Evolutionary conservation across 2,797 vertebrate species (phyloP).

Genomic region (Enteromius afrohamiltoni): DNA sequence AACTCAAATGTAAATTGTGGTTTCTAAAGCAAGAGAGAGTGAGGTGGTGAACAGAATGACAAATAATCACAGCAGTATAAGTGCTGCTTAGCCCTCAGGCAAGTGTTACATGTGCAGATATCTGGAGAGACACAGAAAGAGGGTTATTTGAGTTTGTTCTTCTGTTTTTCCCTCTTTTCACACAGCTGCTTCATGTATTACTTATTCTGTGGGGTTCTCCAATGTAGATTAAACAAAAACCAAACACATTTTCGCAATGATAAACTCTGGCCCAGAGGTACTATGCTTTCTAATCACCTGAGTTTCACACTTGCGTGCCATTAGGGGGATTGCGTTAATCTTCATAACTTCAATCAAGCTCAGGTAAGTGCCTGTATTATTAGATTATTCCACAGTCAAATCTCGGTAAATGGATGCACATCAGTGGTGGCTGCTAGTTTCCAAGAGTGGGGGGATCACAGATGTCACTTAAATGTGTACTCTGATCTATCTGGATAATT

Average conservation of each 20-base stretch:
- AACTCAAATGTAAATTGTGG: background rate
- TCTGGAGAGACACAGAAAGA: slow-evolving; percentile 23
- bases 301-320: background rate
- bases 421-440: background rate
- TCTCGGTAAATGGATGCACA: background rate
- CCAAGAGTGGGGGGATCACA: background rate
- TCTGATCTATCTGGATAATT: background rate
- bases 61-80: slow-evolving; percentile 22
- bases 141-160: slow-evolving; percentile 30
- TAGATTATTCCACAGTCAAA: background rate
- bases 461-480: background rate
- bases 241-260: background rate
- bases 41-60: slow-evolving; percentile 22
- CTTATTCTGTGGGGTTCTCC: background rate
- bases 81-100: slow-evolving; percentile 26
- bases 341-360: background rate
- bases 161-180: background rate
- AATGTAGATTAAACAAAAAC: slow-evolving; percentile 13
- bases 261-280: background rate
- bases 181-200: slow-evolving; percentile 16
- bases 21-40: background rate
- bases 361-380: slow-evolving; percentile 4
- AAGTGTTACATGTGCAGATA: slow-evolving; percentile 6
- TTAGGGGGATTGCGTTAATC: background rate
- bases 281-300: background rate